These are phyloP conservation scores for Diorhabda carinulata DNA, from an alignment of 1,140 invertebrate species.

Conservation along the genomic window DNA sequence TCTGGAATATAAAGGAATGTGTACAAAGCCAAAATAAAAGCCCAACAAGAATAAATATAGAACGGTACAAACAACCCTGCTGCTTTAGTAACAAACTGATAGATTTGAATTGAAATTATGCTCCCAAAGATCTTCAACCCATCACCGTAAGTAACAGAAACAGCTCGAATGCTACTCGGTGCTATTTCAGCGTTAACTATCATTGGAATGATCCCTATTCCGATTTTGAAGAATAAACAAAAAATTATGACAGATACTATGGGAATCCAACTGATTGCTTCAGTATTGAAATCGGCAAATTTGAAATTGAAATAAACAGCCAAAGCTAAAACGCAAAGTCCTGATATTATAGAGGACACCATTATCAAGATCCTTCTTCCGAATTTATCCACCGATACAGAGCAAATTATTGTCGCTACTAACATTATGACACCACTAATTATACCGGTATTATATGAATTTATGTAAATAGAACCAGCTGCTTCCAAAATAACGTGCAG, in stretches of 20 bases:
- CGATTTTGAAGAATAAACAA: conserved; percentile 32
- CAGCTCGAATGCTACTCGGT: conserved; percentile 56
- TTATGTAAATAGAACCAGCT: conserved; percentile 29
- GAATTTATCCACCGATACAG: conserved; percentile 35
- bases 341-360: conserved; percentile 30
- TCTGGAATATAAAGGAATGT: conserved; percentile 65
- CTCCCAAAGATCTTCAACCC: conserved; percentile 45
- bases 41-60: conserved; percentile 62
- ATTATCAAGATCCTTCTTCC: conserved; percentile 35
- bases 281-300: conserved; percentile 18
- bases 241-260: conserved; percentile 32
- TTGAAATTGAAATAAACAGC: conserved; percentile 40
- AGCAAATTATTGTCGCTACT: conserved; percentile 24
- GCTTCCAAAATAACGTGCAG: conserved; percentile 32
- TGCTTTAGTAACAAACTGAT: conserved; percentile 50
- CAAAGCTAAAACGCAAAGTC: conserved; percentile 28
- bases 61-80: conserved; percentile 59
- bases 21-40: conserved; percentile 57
- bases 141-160: conserved; percentile 40
- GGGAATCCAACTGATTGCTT: conserved; percentile 30
- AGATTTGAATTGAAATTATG: conserved; percentile 66
- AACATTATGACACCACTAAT: conserved; percentile 37
- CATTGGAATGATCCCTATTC: conserved; percentile 59
- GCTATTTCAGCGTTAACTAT: conserved; percentile 59
- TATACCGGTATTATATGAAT: conserved; percentile 30